Evolutionary conservation across 2,888 invertebrate species (phyloP), one percentile per base, ranked within the genome.

Genomic region (Nomada ruficornis): DNA sequence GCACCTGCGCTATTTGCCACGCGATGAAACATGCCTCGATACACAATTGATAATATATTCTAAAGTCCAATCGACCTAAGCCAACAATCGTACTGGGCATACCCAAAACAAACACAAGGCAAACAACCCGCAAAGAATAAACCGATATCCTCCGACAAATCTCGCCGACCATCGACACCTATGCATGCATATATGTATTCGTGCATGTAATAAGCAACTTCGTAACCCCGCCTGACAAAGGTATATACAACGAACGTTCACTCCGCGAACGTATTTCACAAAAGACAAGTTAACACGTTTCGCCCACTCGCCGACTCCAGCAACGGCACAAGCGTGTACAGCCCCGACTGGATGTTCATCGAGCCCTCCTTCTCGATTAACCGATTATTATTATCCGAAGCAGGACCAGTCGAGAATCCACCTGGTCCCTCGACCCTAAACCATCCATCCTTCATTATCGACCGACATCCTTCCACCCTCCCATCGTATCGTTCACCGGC

Each of bases 191-290:
- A 36, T 7, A 36, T 36, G 36, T 36, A 36, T 36, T 7, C 36
- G 36, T 36, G 5, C 7, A 36, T 36, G 36, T 36, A 36, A 36
- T 36, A 36, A 36, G 36, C 36, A 47, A 23, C 20, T 47, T 36
- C 20, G 20, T 20, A 20, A 59, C 57, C 23, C 11, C 5, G 47
- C 42, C 57, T 18, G 11, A 57, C 20, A 18, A 57, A 74, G 20
- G 26, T 50, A 59, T 9, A n/a, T 60, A 67, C n/a, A n/a, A 67
- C 47, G 29, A 50, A 47, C 50, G 55, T 73, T 73, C 73, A 73
- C 73, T 65, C 73, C 73, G 47, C 72, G 72, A 64, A 55, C 63
- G 64, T 26, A 59, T 74, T 67, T 67, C 74, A 67, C 74, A 67
- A 50, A 67, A 74, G 67, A 59, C 74, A 50, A 60, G 50, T 74